phyloP scores from a whole-genome alignment of 1,140 invertebrate genomes.

The Macrobrachium rosenbergii region DNA sequence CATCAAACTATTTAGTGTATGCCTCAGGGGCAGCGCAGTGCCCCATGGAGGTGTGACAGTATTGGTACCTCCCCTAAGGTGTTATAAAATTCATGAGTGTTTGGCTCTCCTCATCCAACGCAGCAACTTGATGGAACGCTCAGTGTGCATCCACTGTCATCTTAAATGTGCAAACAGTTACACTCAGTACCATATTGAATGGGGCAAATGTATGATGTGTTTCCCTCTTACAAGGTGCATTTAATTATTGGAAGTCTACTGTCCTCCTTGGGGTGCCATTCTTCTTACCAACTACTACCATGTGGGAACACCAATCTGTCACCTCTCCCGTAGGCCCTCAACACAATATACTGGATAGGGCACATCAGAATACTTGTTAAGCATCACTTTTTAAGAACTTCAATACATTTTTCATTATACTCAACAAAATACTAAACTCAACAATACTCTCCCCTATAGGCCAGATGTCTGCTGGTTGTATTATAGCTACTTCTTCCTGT shows the following conservation, averaged over 20 bases:
- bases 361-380: too few relatives aligned
- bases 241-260: conserved; percentile 27
- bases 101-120: conserved; percentile 6
- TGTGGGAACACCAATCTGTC: too few relatives aligned
- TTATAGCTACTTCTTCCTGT: too few relatives aligned
- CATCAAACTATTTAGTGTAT: conserved; percentile 37
- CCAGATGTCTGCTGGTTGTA: too few relatives aligned
- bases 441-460: too few relatives aligned
- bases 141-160: conserved; percentile 24
- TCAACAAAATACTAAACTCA: too few relatives aligned
- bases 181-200: conserved; percentile 22
- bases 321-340: too few relatives aligned
- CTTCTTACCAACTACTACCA: too few relatives aligned
- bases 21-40: conserved; percentile 25
- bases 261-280: not conserved
- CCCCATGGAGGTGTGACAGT: not conserved
- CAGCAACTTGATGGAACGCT: conserved; percentile 25
- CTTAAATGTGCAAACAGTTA: conserved; percentile 19
- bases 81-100: conserved; percentile 18
- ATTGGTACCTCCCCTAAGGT: not conserved
- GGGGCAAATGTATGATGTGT: conserved; percentile 8
- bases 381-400: too few relatives aligned
- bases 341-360: too few relatives aligned
- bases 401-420: too few relatives aligned
- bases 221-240: conserved; percentile 20